phyloP scores from a whole-genome alignment of 2,797 vertebrate genomes.

The Sebastes glaucus region DNA sequence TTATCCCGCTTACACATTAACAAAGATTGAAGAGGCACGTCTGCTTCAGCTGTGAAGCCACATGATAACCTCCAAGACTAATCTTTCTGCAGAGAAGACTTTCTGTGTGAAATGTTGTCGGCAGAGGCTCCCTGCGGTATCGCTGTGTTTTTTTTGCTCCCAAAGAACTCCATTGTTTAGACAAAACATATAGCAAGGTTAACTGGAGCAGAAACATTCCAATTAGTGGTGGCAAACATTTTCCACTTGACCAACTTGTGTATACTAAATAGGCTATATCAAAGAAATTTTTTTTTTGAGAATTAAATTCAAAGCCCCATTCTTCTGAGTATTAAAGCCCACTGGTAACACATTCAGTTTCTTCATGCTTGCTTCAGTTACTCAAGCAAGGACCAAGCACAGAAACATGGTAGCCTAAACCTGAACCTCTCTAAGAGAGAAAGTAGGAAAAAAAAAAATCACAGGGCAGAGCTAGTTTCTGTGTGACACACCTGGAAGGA shows the following conservation, averaged over 20 bases:
- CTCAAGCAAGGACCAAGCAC: slow-evolving; percentile 2
- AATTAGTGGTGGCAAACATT: slow-evolving; percentile 47
- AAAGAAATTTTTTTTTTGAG: no score
- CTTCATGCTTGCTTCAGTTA: not conserved
- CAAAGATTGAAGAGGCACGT: slow-evolving; percentile 6
- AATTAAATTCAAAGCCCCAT: slow-evolving; percentile 12
- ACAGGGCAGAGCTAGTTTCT: slow-evolving; percentile 59
- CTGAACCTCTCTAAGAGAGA: not conserved
- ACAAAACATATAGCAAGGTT: slow-evolving; percentile 71
- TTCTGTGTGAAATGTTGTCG: slow-evolving; percentile 58
- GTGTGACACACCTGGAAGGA: slow-evolving; percentile 75
- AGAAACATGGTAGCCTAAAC: slow-evolving; percentile 25
- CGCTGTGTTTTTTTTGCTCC: slow-evolving; percentile 52
- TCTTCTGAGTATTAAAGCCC: not conserved
- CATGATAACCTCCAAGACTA: slow-evolving; percentile 14
- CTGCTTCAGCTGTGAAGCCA: slow-evolving; percentile 32
- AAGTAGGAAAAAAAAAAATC: slow-evolving; percentile 54
- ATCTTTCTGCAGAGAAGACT: slow-evolving; percentile 32
- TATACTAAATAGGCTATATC: slow-evolving; percentile 17
- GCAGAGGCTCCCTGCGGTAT: slow-evolving; percentile 34
- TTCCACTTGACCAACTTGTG: slow-evolving; percentile 43
- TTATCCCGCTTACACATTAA: slow-evolving; percentile 45
- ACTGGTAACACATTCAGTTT: slow-evolving; percentile 4
- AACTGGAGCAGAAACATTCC: slow-evolving; percentile 86
- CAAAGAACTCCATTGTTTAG: slow-evolving; percentile 72